Percentiles rank a stretch among this genome's conserved stretches.
Evolutionary conservation across 1,140 invertebrate genomes (phyloP).

Genomic region (Cyclargus thomasi): DNA sequence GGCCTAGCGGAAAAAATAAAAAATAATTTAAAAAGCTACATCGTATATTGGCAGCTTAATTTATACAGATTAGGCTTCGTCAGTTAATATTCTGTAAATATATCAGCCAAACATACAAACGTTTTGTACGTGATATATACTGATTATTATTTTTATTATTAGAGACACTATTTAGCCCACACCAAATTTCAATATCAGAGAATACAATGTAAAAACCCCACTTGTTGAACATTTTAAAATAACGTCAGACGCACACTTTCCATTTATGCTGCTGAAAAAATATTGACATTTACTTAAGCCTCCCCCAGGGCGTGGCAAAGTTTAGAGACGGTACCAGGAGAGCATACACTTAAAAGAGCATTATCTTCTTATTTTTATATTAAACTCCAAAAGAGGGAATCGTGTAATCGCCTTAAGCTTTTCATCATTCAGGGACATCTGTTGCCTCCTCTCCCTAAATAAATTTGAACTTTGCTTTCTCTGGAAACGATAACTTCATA

Average conservation of each 20-base stretch:
- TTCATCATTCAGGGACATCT: constrained; percentile 65
- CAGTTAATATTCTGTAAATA: too few species aligned
- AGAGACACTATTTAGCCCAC: too few species aligned
- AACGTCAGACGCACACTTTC: constrained; percentile 22
- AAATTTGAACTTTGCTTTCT: constrained; percentile 37
- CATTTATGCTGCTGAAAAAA: constrained; percentile 40
- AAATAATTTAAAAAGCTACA: too few species aligned
- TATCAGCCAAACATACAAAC: too few species aligned
- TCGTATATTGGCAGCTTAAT: too few species aligned
- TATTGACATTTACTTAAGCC: constrained; percentile 52
- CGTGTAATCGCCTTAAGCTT: constrained; percentile 70
- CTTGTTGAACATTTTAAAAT: constrained; percentile 14
- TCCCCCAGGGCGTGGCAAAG: constrained; percentile 33
- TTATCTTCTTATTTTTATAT: constrained; percentile 69
- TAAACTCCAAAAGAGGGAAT: constrained; percentile 57
- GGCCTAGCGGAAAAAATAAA: too few species aligned
- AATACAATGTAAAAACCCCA: background rate
- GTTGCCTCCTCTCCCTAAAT: constrained; percentile 49
- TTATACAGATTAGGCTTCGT: too few species aligned
- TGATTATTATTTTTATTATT: too few species aligned
- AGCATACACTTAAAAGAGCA: constrained; percentile 57
- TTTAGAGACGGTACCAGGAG: constrained; percentile 45
- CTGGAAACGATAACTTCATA: constrained; percentile 19
- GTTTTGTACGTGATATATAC: too few species aligned
- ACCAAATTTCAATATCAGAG: background rate